A percentile compares a stretch with the other conserved stretches of the same genome.
Evolutionary conservation across 2,113 vertebrate genomes (phyloP).

Genomic region (Pica pica): DNA sequence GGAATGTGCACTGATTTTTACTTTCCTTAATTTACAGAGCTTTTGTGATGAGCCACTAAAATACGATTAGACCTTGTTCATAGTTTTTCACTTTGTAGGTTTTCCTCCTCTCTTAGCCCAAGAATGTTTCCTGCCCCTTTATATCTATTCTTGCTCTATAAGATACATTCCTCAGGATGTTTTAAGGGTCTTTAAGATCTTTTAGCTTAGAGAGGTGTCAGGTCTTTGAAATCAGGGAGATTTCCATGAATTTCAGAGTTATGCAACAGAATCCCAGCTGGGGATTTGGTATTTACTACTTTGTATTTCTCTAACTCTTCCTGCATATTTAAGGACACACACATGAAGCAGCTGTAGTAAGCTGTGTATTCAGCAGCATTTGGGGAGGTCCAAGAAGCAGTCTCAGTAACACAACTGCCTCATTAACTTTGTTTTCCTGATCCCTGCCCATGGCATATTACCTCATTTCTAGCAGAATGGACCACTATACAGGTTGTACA

Average conservation of each 20-base stretch:
- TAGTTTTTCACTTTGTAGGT: neutral
- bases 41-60: neutral
- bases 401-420: neutral
- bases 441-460: neutral
- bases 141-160: fast-evolving
- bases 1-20: neutral
- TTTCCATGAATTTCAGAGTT: neutral
- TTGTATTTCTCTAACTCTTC: neutral
- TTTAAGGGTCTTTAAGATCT: neutral
- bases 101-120: neutral
- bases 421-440: neutral
- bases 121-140: neutral
- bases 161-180: neutral
- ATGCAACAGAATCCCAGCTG: neutral
- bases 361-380: neutral
- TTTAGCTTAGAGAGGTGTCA: neutral
- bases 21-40: neutral
- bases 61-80: neutral
- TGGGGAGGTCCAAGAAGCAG: neutral
- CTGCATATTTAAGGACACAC: neutral
- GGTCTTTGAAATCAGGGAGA: neutral
- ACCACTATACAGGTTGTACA: neutral
- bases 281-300: neutral
- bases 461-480: neutral
- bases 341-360: neutral